Evolutionary conservation across 2,113 vertebrate genomes (phyloP).

Genomic region (Ibidorhyncha struthersii): DNA sequence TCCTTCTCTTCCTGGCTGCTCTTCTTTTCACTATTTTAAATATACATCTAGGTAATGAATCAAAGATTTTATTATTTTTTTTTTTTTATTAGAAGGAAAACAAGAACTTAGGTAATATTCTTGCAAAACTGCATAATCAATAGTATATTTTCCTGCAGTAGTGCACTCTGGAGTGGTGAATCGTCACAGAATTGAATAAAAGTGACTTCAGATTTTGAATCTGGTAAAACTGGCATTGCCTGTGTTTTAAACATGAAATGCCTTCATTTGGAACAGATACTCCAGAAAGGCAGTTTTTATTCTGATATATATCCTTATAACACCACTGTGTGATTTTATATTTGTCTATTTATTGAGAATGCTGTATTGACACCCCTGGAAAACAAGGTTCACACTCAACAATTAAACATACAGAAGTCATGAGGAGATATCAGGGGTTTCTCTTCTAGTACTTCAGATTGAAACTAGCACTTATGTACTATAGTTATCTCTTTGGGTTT

Average conservation of each 20-base stretch:
- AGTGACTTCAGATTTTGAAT: neutral
- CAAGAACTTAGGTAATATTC: neutral
- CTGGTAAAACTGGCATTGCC: neutral
- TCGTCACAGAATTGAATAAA: neutral
- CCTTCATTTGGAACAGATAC: neutral
- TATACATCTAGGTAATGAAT: neutral
- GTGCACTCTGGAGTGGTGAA: neutral
- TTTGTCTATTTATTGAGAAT: neutral
- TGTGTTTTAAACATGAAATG: neutral
- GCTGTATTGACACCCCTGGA: rapidly evolving
- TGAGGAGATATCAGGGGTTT: neutral
- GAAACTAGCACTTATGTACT: neutral
- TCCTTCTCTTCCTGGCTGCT: neutral
- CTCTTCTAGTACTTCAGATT: neutral
- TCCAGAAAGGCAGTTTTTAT: neutral
- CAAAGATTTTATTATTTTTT: neutral
- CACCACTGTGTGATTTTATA: neutral
- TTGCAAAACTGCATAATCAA: neutral
- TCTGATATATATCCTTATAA: neutral
- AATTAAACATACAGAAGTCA: neutral
- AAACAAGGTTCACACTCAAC: neutral
- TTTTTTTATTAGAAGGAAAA: neutral
- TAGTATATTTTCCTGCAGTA: neutral
- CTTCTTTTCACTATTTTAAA: neutral
- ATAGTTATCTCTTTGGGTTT: neutral